Base-by-base conservation (phyloP, 1,140 invertebrate species). In the Pseudomyrmex flavicornis region DNA sequence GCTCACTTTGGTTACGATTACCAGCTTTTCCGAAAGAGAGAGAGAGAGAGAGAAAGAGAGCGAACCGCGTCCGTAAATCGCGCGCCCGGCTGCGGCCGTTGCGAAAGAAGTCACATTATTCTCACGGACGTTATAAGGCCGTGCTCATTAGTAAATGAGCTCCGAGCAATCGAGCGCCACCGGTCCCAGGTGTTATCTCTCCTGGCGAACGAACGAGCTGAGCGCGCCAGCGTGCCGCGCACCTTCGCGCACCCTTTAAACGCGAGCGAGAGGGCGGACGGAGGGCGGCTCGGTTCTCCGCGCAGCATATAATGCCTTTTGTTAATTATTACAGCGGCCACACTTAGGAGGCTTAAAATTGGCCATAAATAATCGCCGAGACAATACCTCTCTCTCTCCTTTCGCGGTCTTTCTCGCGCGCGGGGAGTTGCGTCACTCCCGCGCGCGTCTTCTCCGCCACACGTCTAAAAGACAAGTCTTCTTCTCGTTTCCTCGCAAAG, bases 71-170 rank as follows among this genome's bases (percentile, higher is more conserved):
- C 44, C 65, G 76, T 80, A 80, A 80, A 80, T 77, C 82, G 73
- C 82, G n/a, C 58, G 20, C 50, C 62, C 74, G 74, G 58, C 65
- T 59, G 65, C n/a, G 26, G 59, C 72, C 63, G 62, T 46, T n/a
- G 74, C 76, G 35, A 85, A 84, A 84, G 87, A 88, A 88, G 82
- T 75, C 86, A 59, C 86, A 84, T 89, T 88, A 88, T 68, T 88
- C 84, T 74, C 79, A 77, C 46, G 88, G 73, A 65, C 62, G 59
- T 83, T 91, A 88, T 88, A 88, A 88, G 87, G 80, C 85, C 87
- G 88, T 91, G 90, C 91, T 93, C 92, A 93, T 93, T 93, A 93
- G 92, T 90, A 93, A 93, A 93, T 93, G 92, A 92, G 90, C 90
- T 91, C 90, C 85, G 87, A 88, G 89, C 87, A 90, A 91, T 91